Conservation (phyloP, 2,797 vertebrate species). For the Dipus sagitta region DNA sequence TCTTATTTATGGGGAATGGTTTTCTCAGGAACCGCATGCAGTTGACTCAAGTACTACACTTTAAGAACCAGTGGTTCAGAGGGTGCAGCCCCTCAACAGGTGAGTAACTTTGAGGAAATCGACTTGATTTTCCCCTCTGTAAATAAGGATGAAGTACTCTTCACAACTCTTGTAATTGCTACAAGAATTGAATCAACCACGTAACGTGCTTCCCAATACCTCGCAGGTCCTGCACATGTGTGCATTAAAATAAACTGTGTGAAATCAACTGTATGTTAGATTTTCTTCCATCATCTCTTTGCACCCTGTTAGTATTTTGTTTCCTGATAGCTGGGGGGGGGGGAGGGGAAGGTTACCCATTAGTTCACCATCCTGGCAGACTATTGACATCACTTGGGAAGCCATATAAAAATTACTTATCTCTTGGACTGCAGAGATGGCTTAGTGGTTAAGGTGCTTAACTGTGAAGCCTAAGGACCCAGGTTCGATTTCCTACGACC, state of each 20-base stretch:
- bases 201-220: not conserved
- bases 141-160: not conserved
- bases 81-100: not conserved
- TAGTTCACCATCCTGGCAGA: not conserved
- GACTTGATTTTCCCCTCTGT: not conserved
- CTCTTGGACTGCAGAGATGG: no score
- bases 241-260: slow-evolving; percentile 7
- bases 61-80: not conserved
- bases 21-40: not conserved
- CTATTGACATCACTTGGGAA: not conserved
- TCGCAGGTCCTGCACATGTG: not conserved
- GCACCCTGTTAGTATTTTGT: slow-evolving; percentile 14
- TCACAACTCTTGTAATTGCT: not conserved
- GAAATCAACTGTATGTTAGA: slow-evolving; percentile 30
- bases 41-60: not conserved
- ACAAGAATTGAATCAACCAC: not conserved
- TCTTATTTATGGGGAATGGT: not conserved
- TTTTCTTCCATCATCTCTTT: not conserved
- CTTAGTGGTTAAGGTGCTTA: no score
- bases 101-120: not conserved
- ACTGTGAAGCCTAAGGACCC: no score
- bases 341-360: not conserved
- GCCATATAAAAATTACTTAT: slow-evolving; percentile 22
- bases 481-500: no score
- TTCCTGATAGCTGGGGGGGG: not conserved